Evolutionary conservation across 2,888 invertebrate species (phyloP).

Genomic region (Slavum lentiscoides): DNA sequence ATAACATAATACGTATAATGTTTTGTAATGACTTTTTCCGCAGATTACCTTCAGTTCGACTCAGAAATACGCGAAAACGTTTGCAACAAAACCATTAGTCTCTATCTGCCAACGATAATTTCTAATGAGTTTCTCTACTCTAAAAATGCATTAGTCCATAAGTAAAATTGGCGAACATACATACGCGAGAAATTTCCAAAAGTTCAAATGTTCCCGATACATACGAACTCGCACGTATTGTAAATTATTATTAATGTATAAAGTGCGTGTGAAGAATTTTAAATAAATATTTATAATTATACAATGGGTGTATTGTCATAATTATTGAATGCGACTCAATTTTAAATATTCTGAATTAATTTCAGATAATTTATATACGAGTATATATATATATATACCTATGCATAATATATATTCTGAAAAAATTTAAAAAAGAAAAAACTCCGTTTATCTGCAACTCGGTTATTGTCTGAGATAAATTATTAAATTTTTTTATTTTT

Average conservation of each 20-base stretch:
- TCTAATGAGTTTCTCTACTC: slow-evolving; percentile 33
- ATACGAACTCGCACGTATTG: background rate
- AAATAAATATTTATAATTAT: background rate
- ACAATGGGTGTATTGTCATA: background rate
- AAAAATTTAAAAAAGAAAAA: too few species aligned
- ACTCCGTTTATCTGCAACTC: too few species aligned
- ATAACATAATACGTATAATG: too few species aligned
- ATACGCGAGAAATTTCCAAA: too few species aligned
- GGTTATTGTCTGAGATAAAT: too few species aligned
- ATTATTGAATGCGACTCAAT: slow-evolving; percentile 5
- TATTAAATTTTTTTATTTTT: too few species aligned
- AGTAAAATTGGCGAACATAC: slow-evolving; percentile 1
- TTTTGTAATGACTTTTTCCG: too few species aligned
- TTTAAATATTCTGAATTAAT: slow-evolving; percentile 8
- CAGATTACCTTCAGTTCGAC: background rate
- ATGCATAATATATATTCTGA: too few species aligned
- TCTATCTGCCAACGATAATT: slow-evolving; percentile 36
- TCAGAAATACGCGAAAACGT: background rate
- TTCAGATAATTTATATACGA: too few species aligned
- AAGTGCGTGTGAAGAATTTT: background rate
- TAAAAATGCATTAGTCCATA: slow-evolving; percentile 16
- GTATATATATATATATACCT: too few species aligned
- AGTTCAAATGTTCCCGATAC: background rate
- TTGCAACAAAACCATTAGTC: slow-evolving; percentile 11
- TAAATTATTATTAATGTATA: background rate